Percentiles rank a stretch among this genome's conserved stretches.
Conservation (phyloP, 2,797 vertebrate genomes). For the Lepilemur ruficaudatus region DNA sequence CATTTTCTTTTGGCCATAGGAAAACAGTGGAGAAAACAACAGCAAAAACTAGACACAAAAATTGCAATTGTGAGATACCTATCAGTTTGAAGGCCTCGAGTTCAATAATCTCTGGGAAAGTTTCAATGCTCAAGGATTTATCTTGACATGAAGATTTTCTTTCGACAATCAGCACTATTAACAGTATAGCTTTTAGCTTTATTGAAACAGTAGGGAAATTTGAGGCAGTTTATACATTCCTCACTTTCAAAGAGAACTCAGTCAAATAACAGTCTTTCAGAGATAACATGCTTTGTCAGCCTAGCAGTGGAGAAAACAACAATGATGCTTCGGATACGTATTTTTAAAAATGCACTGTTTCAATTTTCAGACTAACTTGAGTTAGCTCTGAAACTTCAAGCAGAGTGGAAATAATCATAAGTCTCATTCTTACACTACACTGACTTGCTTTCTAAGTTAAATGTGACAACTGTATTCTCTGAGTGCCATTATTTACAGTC, state of each 20-base stretch:
- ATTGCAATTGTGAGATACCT: neutral
- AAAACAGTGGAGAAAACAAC: neutral
- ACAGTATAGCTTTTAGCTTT: neutral
- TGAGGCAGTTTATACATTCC: neutral
- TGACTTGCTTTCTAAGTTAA: neutral
- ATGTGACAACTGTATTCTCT: neutral
- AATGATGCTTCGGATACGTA: neutral
- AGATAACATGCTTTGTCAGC: neutral
- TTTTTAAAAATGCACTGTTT: neutral
- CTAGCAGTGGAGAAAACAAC: neutral
- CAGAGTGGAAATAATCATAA: neutral
- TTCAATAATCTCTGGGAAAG: neutral
- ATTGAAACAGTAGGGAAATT: neutral
- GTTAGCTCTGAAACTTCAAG: neutral
- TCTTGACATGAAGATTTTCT: constrained; percentile 6
- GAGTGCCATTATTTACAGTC: neutral
- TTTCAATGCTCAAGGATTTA: neutral
- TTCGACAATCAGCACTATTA: neutral
- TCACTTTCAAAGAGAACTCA: constrained; percentile 1
- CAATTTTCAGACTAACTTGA: neutral
- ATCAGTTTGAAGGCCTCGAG: neutral
- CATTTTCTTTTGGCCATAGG: neutral
- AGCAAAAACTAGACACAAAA: neutral
- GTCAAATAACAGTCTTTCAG: neutral
- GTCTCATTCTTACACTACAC: neutral